These are phyloP conservation scores for Selenia dentaria DNA, from an alignment of 2,888 invertebrate species.

Conservation along the genomic window DNA sequence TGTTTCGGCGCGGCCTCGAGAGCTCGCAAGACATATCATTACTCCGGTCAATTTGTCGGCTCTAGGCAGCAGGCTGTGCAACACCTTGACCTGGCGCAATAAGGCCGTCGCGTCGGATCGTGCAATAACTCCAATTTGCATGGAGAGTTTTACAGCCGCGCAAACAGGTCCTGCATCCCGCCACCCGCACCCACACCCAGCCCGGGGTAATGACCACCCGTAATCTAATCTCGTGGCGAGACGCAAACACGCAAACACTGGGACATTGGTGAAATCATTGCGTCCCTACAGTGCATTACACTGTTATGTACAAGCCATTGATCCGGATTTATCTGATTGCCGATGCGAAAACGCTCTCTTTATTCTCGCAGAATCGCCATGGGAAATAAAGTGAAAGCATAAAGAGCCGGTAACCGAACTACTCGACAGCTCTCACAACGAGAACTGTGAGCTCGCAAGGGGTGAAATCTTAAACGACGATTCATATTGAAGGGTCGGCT, in stretches of 20 bases:
- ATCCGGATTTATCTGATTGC: slow-evolving; percentile 17
- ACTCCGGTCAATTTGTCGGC: slow-evolving; percentile 23
- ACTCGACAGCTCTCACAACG: slow-evolving; percentile 19
- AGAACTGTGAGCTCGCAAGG: slow-evolving; percentile 11
- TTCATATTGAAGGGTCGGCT: slow-evolving; percentile 8
- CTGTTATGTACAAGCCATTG: slow-evolving; percentile 21
- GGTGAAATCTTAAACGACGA: slow-evolving; percentile 21
- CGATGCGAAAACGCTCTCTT: slow-evolving; percentile 21
- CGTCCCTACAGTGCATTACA: slow-evolving; percentile 30
- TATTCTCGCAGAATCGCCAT: slow-evolving; percentile 20
- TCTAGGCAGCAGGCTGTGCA: slow-evolving; percentile 17
- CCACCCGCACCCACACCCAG: slow-evolving; percentile 35
- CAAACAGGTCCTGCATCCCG: slow-evolving; percentile 60
- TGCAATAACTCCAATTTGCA: slow-evolving; percentile 39
- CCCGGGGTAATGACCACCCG: slow-evolving; percentile 70
- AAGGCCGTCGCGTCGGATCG: slow-evolving; percentile 22
- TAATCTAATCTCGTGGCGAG: slow-evolving; percentile 69
- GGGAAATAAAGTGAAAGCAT: slow-evolving; percentile 26
- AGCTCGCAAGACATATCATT: slow-evolving; percentile 29
- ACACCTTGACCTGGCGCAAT: slow-evolving; percentile 34
- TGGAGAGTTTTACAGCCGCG: slow-evolving; percentile 45
- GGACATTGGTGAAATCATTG: slow-evolving; percentile 43
- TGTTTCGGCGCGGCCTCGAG: slow-evolving; percentile 31
- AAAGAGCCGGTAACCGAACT: slow-evolving; percentile 18
- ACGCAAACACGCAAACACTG: slow-evolving; percentile 47